Evolutionary conservation across 2,888 invertebrate genomes (phyloP).

Genomic region (Aphrophora alni): DNA sequence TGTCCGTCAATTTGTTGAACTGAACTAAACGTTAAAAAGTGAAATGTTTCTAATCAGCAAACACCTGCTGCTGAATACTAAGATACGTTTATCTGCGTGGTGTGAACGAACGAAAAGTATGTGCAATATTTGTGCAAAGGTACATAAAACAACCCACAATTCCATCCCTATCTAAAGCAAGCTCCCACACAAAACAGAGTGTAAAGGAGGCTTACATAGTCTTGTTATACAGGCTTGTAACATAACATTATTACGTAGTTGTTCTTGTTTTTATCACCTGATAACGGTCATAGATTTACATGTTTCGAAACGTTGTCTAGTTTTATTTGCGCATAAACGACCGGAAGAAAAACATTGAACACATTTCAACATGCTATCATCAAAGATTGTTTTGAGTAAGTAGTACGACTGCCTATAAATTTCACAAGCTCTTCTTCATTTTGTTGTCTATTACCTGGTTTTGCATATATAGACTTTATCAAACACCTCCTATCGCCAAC

Average conservation of each 20-base stretch:
- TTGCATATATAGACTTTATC: neutral
- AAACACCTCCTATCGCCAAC: too few relatives aligned
- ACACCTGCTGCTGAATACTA: too few relatives aligned
- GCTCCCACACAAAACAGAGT: neutral
- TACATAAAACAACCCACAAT: neutral
- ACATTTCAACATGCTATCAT: neutral
- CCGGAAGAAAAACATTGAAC: neutral
- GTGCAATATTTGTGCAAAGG: too few relatives aligned
- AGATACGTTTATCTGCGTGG: too few relatives aligned
- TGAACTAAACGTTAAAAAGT: too few relatives aligned
- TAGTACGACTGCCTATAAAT: neutral
- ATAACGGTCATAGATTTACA: neutral
- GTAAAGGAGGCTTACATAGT: neutral
- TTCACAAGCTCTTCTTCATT: neutral
- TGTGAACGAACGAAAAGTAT: too few relatives aligned
- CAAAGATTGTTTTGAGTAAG: neutral
- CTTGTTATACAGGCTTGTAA: neutral
- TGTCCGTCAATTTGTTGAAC: too few relatives aligned
- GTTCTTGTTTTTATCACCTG: neutral
- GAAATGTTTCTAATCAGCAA: too few relatives aligned
- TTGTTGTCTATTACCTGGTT: constrained; percentile 4
- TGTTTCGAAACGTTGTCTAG: neutral
- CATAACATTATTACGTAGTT: neutral
- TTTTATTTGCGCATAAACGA: neutral
- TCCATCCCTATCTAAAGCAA: neutral